A percentile compares a stretch with the other conserved stretches of the same genome.
Conservation (phyloP, 2,888 invertebrate species). For the Pharmacophagus antenor region DNA sequence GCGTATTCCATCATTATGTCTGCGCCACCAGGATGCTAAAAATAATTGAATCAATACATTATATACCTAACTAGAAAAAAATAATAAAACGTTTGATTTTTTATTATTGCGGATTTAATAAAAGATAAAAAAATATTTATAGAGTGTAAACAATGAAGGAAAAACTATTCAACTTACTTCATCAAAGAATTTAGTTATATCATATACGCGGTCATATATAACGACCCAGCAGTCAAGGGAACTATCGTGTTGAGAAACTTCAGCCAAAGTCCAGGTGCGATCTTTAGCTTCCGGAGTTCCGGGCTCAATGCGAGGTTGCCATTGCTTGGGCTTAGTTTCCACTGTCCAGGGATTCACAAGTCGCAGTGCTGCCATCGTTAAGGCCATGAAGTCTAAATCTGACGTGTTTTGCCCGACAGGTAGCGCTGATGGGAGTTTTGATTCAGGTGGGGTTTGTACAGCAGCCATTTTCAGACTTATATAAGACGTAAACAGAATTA, state of each 20-base stretch:
- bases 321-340: constrained; percentile 47
- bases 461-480: constrained; percentile 56
- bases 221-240: constrained; percentile 90
- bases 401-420: constrained; percentile 56
- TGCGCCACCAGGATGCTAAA: constrained; percentile 90
- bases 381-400: constrained; percentile 64
- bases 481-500: neutral
- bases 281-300: constrained; percentile 64
- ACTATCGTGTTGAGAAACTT: constrained; percentile 88
- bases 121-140: neutral
- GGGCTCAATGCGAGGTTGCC: constrained; percentile 51
- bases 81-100: neutral
- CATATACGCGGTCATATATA: constrained; percentile 92
- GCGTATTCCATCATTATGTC: constrained; percentile 92
- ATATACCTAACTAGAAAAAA: constrained; percentile 1
- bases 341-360: constrained; percentile 69
- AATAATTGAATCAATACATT: constrained; percentile 33
- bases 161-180: constrained; percentile 72
- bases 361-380: constrained; percentile 75
- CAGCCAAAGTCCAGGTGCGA: constrained; percentile 83
- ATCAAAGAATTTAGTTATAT: constrained; percentile 87
- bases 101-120: neutral
- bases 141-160: neutral
- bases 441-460: constrained; percentile 60
- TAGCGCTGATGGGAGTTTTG: constrained; percentile 56